Conservation (phyloP, 2,113 vertebrate genomes). For the Pituophis catenifer region DNA sequence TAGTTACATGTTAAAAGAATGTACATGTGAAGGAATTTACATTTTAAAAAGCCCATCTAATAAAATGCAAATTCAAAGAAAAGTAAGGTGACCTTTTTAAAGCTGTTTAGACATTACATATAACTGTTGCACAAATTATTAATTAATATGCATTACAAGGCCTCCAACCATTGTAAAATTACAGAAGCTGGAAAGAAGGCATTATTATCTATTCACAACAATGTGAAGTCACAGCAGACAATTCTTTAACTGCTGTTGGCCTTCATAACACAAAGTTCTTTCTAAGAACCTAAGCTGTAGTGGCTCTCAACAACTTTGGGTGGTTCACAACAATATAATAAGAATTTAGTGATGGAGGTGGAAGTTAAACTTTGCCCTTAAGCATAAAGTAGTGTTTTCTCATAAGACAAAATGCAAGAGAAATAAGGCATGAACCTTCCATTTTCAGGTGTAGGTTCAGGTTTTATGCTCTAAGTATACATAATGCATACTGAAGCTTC, state of each 20-base stretch:
- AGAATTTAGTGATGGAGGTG: not conserved
- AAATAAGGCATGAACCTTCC: not conserved
- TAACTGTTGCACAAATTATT: not conserved
- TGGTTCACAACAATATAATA: not conserved
- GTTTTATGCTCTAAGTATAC: not conserved
- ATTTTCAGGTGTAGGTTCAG: not conserved
- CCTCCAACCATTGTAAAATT: not conserved
- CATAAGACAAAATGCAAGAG: not conserved
- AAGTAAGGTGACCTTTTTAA: not conserved
- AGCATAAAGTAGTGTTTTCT: not conserved
- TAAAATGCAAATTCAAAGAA: not conserved
- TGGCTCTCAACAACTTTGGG: not conserved
- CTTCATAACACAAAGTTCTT: not conserved
- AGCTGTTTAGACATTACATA: not conserved
- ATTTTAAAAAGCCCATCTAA: not conserved
- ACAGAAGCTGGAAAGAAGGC: not conserved
- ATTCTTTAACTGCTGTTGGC: not conserved
- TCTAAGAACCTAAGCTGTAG: not conserved
- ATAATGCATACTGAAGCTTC: not conserved
- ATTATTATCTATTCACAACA: not conserved
- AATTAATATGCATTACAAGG: not conserved
- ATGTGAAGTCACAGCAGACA: not conserved
- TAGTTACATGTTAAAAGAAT: not conserved
- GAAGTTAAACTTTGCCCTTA: not conserved
- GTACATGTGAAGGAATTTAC: not conserved